These are phyloP conservation scores for Pithys albifrons DNA, from an alignment of 2,113 vertebrate species.

Conservation along the genomic window DNA sequence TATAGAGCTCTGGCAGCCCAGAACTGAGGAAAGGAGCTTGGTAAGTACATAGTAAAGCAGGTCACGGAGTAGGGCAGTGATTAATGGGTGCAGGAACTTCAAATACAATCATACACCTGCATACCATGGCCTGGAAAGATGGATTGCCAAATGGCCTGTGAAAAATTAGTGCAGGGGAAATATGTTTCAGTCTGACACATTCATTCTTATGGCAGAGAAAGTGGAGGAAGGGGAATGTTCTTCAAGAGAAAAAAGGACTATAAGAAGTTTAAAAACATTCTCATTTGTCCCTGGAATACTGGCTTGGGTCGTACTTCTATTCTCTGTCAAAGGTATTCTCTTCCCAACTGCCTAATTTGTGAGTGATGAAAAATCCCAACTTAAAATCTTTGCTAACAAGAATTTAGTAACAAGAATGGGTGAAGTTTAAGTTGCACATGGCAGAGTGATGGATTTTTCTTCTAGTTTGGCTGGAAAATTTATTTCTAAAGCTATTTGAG, in stretches of 20 bases:
- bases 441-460: not conserved
- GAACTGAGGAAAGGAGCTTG: not conserved
- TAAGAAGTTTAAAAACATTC: not conserved
- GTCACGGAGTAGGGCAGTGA: conserved; percentile 29
- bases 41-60: not conserved
- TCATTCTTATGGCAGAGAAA: conserved; percentile 11
- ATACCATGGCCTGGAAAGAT: conserved; percentile 13
- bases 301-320: not conserved
- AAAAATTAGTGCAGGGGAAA: conserved; percentile 37
- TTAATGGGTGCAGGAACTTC: conserved; percentile 46
- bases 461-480: not conserved
- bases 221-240: accelerated
- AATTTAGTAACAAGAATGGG: not conserved
- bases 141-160: conserved; percentile 11
- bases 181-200: not conserved
- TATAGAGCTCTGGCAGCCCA: not conserved
- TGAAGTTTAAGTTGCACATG: not conserved
- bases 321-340: not conserved
- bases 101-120: conserved; percentile 35
- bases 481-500: not conserved
- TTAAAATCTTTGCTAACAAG: not conserved
- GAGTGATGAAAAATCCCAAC: not conserved
- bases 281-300: not conserved
- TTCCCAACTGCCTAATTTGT: not conserved
- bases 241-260: not conserved